Evolutionary conservation across 1,140 invertebrate species (phyloP).

Genomic region (Hyles vespertilio): DNA sequence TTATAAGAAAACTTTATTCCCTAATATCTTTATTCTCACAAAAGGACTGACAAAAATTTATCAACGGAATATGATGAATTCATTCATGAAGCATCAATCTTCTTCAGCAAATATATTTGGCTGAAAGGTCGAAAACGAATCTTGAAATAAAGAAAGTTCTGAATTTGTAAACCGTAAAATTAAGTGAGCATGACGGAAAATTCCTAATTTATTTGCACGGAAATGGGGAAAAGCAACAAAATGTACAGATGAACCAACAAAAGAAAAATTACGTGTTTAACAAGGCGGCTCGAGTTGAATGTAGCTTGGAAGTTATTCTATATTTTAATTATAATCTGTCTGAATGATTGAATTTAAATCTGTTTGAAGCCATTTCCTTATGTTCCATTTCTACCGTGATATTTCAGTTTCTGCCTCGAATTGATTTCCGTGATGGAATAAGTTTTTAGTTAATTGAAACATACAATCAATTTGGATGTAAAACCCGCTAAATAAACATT

Average conservation of each 20-base stretch:
- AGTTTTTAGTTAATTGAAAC: constrained; percentile 17
- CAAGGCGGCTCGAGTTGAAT: too few species aligned
- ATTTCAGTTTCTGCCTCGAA: constrained; percentile 7
- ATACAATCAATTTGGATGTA: constrained; percentile 7
- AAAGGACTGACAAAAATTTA: too few species aligned
- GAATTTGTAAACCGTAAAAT: constrained; percentile 8
- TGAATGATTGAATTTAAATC: constrained; percentile 14
- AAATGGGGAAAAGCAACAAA: neutral
- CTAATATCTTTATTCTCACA: too few species aligned
- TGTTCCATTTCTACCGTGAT: too few species aligned
- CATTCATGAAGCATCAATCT: neutral
- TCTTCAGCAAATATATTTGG: neutral
- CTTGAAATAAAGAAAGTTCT: neutral
- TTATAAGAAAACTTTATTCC: too few species aligned
- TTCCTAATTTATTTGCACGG: constrained; percentile 6
- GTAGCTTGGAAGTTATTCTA: constrained; percentile 7
- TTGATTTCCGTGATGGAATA: constrained; percentile 19
- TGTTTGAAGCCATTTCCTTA: constrained; percentile 1
- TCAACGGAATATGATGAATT: too few species aligned
- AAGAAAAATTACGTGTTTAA: too few species aligned
- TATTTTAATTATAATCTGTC: constrained; percentile 10
- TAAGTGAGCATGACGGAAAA: constrained; percentile 6
- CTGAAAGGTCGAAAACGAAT: constrained; percentile 2
- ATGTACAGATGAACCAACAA: neutral
- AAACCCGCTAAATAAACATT: constrained; percentile 5